phyloP scores from a whole-genome alignment of 1,140 invertebrate genomes.

The Ctenoplectra terminalis region DNA sequence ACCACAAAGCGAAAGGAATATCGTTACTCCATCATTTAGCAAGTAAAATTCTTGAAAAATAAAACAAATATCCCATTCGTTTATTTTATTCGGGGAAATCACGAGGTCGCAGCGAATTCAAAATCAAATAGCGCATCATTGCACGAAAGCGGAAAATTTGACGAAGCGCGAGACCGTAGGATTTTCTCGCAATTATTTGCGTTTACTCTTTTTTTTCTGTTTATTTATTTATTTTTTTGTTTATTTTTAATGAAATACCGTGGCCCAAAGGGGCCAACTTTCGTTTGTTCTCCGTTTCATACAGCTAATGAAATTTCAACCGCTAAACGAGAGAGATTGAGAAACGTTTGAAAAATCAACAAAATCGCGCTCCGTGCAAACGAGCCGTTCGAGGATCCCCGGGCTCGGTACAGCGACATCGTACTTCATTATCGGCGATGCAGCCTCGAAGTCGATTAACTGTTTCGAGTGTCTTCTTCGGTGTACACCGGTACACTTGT shows the following conservation, averaged over 20 bases:
- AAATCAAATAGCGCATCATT: not conserved
- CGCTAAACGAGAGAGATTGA: not conserved
- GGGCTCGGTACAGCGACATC: constrained; percentile 34
- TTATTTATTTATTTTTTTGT: no score
- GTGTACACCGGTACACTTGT: no score
- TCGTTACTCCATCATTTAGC: not conserved
- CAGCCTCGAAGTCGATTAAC: constrained; percentile 41
- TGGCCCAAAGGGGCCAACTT: not conserved
- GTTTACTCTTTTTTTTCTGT: no score
- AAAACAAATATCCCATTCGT: not conserved
- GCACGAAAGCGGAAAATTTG: no score
- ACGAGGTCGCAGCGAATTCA: not conserved
- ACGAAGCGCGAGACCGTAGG: not conserved
- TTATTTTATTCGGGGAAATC: not conserved
- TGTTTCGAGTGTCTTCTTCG: constrained; percentile 30
- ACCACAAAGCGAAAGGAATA: not conserved
- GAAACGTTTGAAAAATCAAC: constrained; percentile 5
- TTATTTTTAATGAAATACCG: not conserved
- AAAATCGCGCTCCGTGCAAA: not conserved
- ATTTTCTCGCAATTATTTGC: not conserved
- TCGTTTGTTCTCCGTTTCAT: not conserved
- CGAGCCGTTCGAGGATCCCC: not conserved
- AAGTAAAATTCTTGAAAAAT: not conserved
- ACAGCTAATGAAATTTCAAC: constrained; percentile 9
- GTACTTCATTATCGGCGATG: constrained; percentile 35